Conservation (phyloP, 2,797 vertebrate genomes). For the Acanthurus lineatus region DNA sequence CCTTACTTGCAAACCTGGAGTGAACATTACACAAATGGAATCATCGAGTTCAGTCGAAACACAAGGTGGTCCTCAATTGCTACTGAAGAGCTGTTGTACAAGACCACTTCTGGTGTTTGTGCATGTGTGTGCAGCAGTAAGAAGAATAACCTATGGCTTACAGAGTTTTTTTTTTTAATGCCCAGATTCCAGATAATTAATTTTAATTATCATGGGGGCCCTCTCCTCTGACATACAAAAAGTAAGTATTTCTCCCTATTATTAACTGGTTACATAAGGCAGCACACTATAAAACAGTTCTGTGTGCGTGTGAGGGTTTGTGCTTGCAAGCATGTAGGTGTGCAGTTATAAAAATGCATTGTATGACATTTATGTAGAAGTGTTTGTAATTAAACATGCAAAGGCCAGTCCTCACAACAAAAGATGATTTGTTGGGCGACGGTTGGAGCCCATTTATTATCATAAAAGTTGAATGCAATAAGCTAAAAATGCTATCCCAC, state of each 20-base stretch:
- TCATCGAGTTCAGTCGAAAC: slow-evolving; percentile 39
- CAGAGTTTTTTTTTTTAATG: slow-evolving; percentile 54
- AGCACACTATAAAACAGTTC: slow-evolving; percentile 13
- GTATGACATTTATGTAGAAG: slow-evolving; percentile 44
- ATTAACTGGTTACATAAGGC: slow-evolving; percentile 62
- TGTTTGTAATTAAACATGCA: slow-evolving; percentile 61
- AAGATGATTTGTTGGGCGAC: slow-evolving; percentile 41
- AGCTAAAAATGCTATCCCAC: slow-evolving; percentile 32
- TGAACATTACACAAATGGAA: slow-evolving; percentile 53
- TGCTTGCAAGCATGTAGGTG: slow-evolving; percentile 16
- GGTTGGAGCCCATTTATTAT: slow-evolving; percentile 28
- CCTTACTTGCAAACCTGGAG: slow-evolving; percentile 46
- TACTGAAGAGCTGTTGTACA: slow-evolving; percentile 40
- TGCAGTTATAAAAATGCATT: slow-evolving; percentile 36
- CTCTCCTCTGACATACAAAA: slow-evolving; percentile 78
- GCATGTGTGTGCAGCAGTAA: slow-evolving; percentile 21
- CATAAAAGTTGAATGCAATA: slow-evolving; percentile 60
- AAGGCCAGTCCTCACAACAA: slow-evolving; percentile 16
- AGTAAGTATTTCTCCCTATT: slow-evolving; percentile 76
- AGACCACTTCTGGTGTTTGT: slow-evolving; percentile 46
- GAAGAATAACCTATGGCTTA: slow-evolving; percentile 71
- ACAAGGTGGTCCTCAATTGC: slow-evolving; percentile 46
- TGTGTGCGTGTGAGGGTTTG: slow-evolving; percentile 2
- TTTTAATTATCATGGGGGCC: slow-evolving; percentile 75
- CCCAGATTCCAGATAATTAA: slow-evolving; percentile 79